Conservation (phyloP, 2,797 vertebrate species). For the Lophius americanus region DNA sequence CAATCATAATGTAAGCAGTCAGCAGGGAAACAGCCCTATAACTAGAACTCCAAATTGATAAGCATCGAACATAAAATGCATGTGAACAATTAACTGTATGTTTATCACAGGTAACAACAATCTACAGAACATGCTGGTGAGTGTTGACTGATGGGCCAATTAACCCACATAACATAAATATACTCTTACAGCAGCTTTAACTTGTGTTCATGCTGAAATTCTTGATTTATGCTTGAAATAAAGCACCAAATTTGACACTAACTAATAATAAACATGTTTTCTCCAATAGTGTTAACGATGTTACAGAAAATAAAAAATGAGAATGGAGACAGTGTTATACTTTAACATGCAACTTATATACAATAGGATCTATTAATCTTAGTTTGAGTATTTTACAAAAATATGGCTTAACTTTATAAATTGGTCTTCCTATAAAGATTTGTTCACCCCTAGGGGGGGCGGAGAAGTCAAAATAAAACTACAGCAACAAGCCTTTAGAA, state of each 20-base stretch:
- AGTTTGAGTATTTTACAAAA: background rate
- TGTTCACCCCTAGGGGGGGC: constrained; percentile 13
- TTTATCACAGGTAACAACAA: background rate
- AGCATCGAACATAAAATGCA: background rate
- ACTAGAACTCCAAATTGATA: background rate
- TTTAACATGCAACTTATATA: background rate
- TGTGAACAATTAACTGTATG: background rate
- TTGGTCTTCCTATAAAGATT: background rate
- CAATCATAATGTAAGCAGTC: background rate
- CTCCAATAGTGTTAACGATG: background rate
- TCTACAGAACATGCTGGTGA: background rate
- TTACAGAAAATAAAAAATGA: background rate
- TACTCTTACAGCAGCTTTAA: background rate
- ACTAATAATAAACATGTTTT: background rate
- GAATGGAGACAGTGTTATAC: background rate
- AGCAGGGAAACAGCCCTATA: background rate
- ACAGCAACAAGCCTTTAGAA: background rate
- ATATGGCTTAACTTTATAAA: too few species aligned
- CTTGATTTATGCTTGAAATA: background rate
- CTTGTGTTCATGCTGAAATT: background rate
- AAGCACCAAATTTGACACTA: too few species aligned
- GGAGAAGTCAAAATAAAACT: background rate
- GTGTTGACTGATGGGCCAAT: background rate
- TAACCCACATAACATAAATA: background rate
- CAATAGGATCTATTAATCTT: background rate